These are phyloP conservation scores for Aradophagus sp. DNA, from an alignment of 1,140 invertebrate genomes.

Conservation along the genomic window DNA sequence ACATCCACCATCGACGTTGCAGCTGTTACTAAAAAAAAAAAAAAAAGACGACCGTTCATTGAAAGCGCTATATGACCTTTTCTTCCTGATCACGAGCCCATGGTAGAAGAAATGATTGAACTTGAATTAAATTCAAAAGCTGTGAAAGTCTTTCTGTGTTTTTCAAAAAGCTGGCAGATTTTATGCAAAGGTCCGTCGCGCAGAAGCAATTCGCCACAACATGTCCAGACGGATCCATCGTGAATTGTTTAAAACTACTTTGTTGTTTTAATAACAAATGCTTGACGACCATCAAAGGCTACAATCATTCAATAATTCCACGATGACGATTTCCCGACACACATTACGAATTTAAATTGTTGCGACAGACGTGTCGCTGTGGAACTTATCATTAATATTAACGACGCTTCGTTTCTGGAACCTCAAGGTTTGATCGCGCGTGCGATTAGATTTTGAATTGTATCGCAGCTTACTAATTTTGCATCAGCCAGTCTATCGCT, in stretches of 20 bases:
- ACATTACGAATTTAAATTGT: slow-evolving; percentile 36
- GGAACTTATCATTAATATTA: slow-evolving; percentile 51
- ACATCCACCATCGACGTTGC: slow-evolving; percentile 36
- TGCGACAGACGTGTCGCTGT: slow-evolving; percentile 21
- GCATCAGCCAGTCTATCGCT: no score
- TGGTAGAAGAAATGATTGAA: slow-evolving; percentile 5
- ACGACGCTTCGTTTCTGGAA: slow-evolving; percentile 38
- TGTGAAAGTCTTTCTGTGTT: no score
- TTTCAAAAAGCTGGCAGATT: no score
- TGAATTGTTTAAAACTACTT: not conserved
- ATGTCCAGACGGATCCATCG: not conserved
- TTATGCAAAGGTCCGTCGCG: no score
- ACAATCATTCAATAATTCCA: slow-evolving; percentile 43
- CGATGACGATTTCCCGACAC: slow-evolving; percentile 41
- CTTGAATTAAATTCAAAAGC: no score
- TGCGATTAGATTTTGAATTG: slow-evolving; percentile 28
- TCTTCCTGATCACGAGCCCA: slow-evolving; percentile 6
- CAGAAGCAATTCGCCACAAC: no score
- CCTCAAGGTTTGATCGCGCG: slow-evolving; percentile 41
- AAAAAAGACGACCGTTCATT: slow-evolving; percentile 34
- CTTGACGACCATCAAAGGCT: slow-evolving; percentile 16
- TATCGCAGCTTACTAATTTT: slow-evolving; percentile 20
- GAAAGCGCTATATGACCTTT: slow-evolving; percentile 48
- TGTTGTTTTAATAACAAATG: slow-evolving; percentile 16
- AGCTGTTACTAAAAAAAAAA: slow-evolving; percentile 47